These are phyloP conservation scores for Matsumyia berberina DNA, from an alignment of 2,888 invertebrate species.

Conservation along the genomic window DNA sequence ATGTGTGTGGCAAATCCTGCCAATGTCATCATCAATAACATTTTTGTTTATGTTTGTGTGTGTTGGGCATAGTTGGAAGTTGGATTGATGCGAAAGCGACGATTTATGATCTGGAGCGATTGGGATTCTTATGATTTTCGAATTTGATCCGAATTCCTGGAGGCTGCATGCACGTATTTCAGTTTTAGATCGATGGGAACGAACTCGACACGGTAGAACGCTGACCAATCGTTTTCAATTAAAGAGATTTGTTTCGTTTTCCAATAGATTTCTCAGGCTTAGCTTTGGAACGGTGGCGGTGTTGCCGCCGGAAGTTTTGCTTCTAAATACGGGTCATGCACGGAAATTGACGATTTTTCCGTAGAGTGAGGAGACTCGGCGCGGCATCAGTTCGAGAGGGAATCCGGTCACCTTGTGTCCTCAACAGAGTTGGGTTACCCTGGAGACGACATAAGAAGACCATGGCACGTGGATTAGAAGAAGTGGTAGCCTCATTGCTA, in stretches of 20 bases:
- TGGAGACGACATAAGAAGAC: too few relatives aligned
- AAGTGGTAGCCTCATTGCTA: too few relatives aligned
- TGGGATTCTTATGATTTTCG: slow-evolving; percentile 8
- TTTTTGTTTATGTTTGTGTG: slow-evolving; percentile 8
- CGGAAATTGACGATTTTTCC: too few relatives aligned
- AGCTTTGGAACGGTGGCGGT: background rate
- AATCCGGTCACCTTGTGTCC: too few relatives aligned
- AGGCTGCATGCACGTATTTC: background rate
- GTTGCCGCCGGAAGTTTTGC: background rate
- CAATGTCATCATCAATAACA: slow-evolving; percentile 48
- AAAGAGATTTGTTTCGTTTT: background rate
- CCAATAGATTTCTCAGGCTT: background rate
- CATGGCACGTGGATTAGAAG: too few relatives aligned
- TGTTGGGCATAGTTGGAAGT: slow-evolving; percentile 7
- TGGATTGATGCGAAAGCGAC: slow-evolving; percentile 25
- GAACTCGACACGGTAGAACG: background rate
- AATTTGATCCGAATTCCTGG: background rate
- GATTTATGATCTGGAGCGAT: slow-evolving; percentile 22
- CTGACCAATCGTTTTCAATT: background rate
- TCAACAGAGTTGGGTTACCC: too few relatives aligned
- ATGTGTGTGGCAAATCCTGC: slow-evolving; percentile 12
- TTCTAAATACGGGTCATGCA: too few relatives aligned
- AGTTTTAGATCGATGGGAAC: slow-evolving; percentile 1
- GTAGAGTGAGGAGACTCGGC: too few relatives aligned
- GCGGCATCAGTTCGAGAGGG: too few relatives aligned